Conservation (phyloP, 2,888 invertebrate species). For the Dione vanillae region DNA sequence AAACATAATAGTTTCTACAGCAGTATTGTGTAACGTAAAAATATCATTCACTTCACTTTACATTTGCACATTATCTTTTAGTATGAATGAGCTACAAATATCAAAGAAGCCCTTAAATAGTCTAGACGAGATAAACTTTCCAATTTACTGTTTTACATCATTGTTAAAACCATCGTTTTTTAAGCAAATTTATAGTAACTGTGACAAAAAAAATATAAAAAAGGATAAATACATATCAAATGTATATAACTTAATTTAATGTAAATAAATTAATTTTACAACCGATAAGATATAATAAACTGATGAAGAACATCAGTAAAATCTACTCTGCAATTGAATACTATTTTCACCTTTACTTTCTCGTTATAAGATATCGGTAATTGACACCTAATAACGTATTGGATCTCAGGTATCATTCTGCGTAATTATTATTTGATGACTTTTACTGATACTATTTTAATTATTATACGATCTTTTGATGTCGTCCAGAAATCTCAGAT, state of each 20-base stretch:
- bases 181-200: neutral
- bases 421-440: constrained; percentile 27
- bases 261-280: too few relatives aligned
- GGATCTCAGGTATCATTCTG: constrained; percentile 27
- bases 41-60: too few relatives aligned
- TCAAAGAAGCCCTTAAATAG: constrained; percentile 3
- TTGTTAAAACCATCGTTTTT: neutral
- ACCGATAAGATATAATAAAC: too few relatives aligned
- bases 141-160: neutral
- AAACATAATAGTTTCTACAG: too few relatives aligned
- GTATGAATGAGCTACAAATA: constrained; percentile 7
- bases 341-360: constrained; percentile 39
- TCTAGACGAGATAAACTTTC: constrained; percentile 20
- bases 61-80: neutral
- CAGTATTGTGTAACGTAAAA: too few relatives aligned
- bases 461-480: constrained; percentile 1
- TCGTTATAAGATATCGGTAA: constrained; percentile 30
- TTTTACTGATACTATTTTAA: constrained; percentile 16
- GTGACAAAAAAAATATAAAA: too few relatives aligned
- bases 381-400: constrained; percentile 26
- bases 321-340: constrained; percentile 27
- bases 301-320: neutral
- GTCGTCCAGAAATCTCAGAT: too few relatives aligned
- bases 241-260: too few relatives aligned
- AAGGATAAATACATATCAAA: neutral